Evolutionary conservation across 1,140 invertebrate genomes (phyloP), one percentile per base, ranked within the genome.

Genomic region (Cepaea nemoralis): DNA sequence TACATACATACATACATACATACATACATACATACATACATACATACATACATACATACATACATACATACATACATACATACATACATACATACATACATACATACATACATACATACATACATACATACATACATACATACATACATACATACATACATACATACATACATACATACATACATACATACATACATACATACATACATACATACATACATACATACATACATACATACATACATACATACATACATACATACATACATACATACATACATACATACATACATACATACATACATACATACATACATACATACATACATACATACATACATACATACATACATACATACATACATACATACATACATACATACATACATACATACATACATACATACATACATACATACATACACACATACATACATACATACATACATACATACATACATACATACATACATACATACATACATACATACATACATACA

Each of bases 11-110:
- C 39, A 77, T 55, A 59, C 39, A 77, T 55, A 77, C 39, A 55
- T 55, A 55, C 39, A 55, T 77, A 67, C 40, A 67, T 66, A 79
- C 40, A 69, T 81, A 81, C 22, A 74, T 81, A 37, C 42, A 45
- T 45, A 22, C 45, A 19, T 45, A 35, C 55, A 50, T 74, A n/a
- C 40, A 81, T 81, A 73, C 40, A 80, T 69, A 42, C 55, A 76
- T 75, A 45, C 66, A 42, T 70, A n/a, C 39, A 3, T 0, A n/a
- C 35, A 66, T 69, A 39, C 33, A 59, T 33, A 50, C 19, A 39
- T 40, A 74, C 39, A 70, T 35, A 39, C 31, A 55, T 50, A 39
- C 35, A 0, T 42, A 31, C 19, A 3, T 59, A 12, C 35, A 55
- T 76, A 33, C 39, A 37, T 75, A 42, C 39, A 69, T 66, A 66